phyloP scores from a whole-genome alignment of 2,888 invertebrate genomes.

The Caenorhabditis doughertyi region DNA sequence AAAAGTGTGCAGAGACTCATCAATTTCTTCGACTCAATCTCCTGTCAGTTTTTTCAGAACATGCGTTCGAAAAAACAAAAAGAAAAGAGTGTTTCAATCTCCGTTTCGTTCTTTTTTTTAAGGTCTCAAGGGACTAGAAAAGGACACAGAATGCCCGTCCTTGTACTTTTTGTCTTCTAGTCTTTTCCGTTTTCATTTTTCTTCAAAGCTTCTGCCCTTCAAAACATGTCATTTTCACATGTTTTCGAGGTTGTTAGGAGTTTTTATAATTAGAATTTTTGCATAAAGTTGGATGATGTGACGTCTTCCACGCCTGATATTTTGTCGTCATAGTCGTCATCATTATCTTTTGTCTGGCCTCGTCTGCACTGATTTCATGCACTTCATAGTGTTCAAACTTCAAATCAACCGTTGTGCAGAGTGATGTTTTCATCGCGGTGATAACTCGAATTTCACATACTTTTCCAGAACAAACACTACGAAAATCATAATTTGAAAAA shows the following conservation, averaged over 20 bases:
- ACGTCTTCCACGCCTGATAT: background rate
- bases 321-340: constrained; percentile 5
- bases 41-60: constrained; percentile 16
- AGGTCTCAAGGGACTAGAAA: constrained; percentile 24
- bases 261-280: constrained; percentile 13
- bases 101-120: constrained; percentile 29
- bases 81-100: constrained; percentile 43
- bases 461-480: too few relatives aligned
- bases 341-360: background rate
- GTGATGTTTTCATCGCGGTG: too few relatives aligned
- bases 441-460: too few relatives aligned
- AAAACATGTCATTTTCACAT: constrained; percentile 6
- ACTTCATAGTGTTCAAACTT: too few relatives aligned
- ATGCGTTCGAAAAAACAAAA: constrained; percentile 40
- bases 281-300: background rate
- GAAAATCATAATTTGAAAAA: background rate
- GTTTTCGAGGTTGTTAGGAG: constrained; percentile 1
- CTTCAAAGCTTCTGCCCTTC: background rate
- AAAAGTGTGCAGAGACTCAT: constrained; percentile 2
- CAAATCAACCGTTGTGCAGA: too few relatives aligned
- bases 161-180: constrained; percentile 22
- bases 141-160: constrained; percentile 14
- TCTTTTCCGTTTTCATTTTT: constrained; percentile 16
- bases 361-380: too few relatives aligned
- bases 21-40: constrained; percentile 32